These are phyloP conservation scores for Pseudoatta argentina DNA, from an alignment of 1,140 invertebrate genomes.

Conservation along the genomic window DNA sequence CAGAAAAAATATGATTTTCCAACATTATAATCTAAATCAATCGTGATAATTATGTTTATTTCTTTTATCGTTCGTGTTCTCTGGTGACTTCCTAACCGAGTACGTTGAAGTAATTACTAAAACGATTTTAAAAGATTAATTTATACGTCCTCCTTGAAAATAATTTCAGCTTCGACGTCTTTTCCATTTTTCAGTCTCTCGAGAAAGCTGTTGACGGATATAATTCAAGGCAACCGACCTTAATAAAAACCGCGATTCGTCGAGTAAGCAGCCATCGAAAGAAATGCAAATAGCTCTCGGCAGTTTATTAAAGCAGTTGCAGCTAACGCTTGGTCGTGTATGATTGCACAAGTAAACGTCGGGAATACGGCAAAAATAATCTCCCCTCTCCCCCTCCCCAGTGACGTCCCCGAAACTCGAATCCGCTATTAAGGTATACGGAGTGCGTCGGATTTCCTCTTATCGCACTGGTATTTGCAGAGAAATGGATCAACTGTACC, in stretches of 20 bases:
- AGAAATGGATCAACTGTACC: slow-evolving; percentile 72
- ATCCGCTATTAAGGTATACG: slow-evolving; percentile 70
- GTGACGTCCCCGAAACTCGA: slow-evolving; percentile 51
- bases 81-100: slow-evolving; percentile 18
- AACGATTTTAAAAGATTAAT: slow-evolving; percentile 41
- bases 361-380: slow-evolving; percentile 62
- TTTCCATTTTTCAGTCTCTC: slow-evolving; percentile 9
- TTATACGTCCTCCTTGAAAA: slow-evolving; percentile 17
- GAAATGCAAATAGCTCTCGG: slow-evolving; percentile 50
- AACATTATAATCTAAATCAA: slow-evolving; percentile 28
- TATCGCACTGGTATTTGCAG: slow-evolving; percentile 72
- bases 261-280: slow-evolving; percentile 3
- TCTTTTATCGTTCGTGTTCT: not conserved
- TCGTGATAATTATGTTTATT: slow-evolving; percentile 9
- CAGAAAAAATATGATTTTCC: not conserved
- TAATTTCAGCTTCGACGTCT: slow-evolving; percentile 35
- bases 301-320: slow-evolving; percentile 51
- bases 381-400: not conserved
- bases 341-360: slow-evolving; percentile 31
- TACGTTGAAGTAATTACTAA: slow-evolving; percentile 18
- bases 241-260: slow-evolving; percentile 8
- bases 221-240: slow-evolving; percentile 47
- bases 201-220: slow-evolving; percentile 35
- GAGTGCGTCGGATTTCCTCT: slow-evolving; percentile 62
- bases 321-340: slow-evolving; percentile 17